Evolutionary conservation across 2,888 invertebrate species (phyloP).

Genomic region (Agrotis exclamationis): DNA sequence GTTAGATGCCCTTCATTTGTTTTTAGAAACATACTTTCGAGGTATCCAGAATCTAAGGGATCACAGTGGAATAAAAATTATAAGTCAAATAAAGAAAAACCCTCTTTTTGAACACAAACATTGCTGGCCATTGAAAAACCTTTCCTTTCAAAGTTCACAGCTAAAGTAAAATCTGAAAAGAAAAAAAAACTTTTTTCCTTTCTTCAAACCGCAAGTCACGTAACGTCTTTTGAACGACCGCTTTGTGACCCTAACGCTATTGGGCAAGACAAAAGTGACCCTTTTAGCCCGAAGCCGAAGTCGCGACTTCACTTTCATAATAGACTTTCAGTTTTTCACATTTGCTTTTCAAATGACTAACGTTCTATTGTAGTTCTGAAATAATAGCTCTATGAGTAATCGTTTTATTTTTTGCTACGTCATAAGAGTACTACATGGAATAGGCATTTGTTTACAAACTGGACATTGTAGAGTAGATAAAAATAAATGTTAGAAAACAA

Average conservation of each 20-base stretch:
- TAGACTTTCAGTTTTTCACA: constrained; percentile 44
- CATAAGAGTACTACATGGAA: not conserved
- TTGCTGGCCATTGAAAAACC: not conserved
- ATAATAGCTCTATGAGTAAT: not conserved
- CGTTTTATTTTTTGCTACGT: not conserved
- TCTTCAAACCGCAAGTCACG: constrained; percentile 29
- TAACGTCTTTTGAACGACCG: constrained; percentile 47
- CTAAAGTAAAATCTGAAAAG: not conserved
- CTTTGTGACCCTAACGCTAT: constrained; percentile 57
- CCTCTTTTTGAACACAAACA: not conserved
- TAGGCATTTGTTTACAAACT: accelerated
- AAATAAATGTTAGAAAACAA: too few relatives aligned
- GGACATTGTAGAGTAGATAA: too few relatives aligned
- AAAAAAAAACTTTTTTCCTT: constrained; percentile 13
- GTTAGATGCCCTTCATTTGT: too few relatives aligned
- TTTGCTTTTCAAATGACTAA: constrained; percentile 56
- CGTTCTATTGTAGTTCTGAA: constrained; percentile 36
- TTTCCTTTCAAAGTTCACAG: constrained; percentile 7
- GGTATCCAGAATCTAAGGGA: too few relatives aligned
- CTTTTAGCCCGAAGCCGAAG: constrained; percentile 44
- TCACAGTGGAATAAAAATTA: too few relatives aligned
- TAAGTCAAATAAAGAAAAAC: not conserved
- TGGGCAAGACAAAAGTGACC: constrained; percentile 62
- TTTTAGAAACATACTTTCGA: too few relatives aligned
- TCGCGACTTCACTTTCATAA: constrained; percentile 46